Evolutionary conservation across 2,888 invertebrate species (phyloP).

Genomic region (Operophtera brumata): DNA sequence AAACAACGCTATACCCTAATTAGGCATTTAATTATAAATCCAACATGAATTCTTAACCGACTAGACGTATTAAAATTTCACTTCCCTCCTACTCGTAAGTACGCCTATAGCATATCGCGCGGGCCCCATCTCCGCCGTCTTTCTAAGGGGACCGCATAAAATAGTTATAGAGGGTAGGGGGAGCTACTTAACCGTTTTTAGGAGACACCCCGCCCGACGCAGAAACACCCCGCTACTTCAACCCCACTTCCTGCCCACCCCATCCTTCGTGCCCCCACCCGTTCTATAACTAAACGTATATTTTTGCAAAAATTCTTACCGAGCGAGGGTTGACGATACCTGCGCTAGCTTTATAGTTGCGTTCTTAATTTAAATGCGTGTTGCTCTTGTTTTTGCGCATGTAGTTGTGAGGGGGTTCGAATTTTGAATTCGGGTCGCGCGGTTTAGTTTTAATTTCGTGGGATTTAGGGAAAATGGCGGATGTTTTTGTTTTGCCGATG

Average conservation of each 20-base stretch:
- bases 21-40: constrained; percentile 78
- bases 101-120: constrained; percentile 70
- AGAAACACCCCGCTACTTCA: constrained; percentile 70
- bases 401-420: constrained; percentile 58
- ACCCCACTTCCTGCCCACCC: constrained; percentile 72
- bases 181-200: constrained; percentile 81
- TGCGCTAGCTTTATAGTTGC: constrained; percentile 60
- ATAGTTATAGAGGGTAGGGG: constrained; percentile 78
- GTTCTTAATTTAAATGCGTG: constrained; percentile 63
- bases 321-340: constrained; percentile 74
- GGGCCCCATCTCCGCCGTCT: constrained; percentile 76
- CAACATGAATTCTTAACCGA: constrained; percentile 76
- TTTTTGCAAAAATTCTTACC: constrained; percentile 78
- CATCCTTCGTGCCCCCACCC: constrained; percentile 50
- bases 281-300: constrained; percentile 74
- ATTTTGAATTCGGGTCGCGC: constrained; percentile 74
- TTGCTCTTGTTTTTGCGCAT: constrained; percentile 64
- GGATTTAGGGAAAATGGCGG: constrained; percentile 56
- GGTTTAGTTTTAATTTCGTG: constrained; percentile 77
- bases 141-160: constrained; percentile 80
- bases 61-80: constrained; percentile 78
- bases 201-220: constrained; percentile 75
- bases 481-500: constrained; percentile 61
- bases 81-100: constrained; percentile 61
- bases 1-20: constrained; percentile 70